phyloP scores from a whole-genome alignment of 2,888 invertebrate species.

The Cephus sareptanus region DNA sequence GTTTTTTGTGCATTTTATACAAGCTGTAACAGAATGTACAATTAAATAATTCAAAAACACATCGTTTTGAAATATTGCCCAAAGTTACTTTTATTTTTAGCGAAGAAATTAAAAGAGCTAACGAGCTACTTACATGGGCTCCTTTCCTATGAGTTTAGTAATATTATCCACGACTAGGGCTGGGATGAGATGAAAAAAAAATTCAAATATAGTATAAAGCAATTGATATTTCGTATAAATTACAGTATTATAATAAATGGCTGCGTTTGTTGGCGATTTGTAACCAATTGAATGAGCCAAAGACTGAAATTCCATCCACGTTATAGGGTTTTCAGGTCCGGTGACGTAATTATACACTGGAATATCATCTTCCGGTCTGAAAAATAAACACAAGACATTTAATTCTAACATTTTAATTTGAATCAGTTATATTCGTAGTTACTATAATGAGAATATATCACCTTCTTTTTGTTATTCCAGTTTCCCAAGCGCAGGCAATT shows the following conservation, averaged over 20 bases:
- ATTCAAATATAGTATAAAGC: slow-evolving; percentile 72
- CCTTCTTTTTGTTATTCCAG: slow-evolving; percentile 46
- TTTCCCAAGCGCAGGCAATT: slow-evolving; percentile 77
- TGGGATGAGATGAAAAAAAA: slow-evolving; percentile 78
- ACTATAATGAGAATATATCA: not conserved
- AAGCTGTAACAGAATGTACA: slow-evolving; percentile 64
- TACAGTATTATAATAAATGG: slow-evolving; percentile 45
- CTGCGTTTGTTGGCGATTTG: slow-evolving; percentile 70
- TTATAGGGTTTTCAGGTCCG: slow-evolving; percentile 7
- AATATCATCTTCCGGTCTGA: slow-evolving; percentile 17
- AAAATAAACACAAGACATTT: not conserved
- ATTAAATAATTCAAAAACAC: too few species aligned
- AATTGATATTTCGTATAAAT: slow-evolving; percentile 38
- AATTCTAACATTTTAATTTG: not conserved
- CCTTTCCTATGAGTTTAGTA: slow-evolving; percentile 73
- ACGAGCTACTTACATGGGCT: slow-evolving; percentile 75
- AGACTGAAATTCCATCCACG: slow-evolving; percentile 39
- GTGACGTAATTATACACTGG: slow-evolving; percentile 25
- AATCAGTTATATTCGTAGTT: not conserved
- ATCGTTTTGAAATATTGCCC: too few species aligned
- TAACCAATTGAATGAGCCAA: slow-evolving; percentile 66
- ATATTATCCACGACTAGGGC: slow-evolving; percentile 79
- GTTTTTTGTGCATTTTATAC: slow-evolving; percentile 72
- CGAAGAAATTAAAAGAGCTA: too few species aligned
- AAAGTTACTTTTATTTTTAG: too few species aligned